Conservation (phyloP, 2,113 vertebrate species). For the Trachemys scripta region DNA sequence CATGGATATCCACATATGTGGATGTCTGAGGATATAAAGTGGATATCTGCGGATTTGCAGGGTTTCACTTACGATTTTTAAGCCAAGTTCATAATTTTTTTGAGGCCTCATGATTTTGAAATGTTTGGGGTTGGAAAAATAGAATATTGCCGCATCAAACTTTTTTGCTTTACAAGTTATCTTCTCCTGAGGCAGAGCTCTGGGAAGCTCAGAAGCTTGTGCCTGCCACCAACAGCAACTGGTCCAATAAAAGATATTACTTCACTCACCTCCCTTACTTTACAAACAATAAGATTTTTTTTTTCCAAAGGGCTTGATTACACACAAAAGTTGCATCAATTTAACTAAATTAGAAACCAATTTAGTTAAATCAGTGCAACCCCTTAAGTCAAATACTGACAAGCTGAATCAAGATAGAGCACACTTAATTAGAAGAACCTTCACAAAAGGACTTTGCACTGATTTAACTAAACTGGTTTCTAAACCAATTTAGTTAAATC, state of each 20-base stretch:
- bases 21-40: too few relatives aligned
- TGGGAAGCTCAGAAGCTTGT: not conserved
- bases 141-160: not conserved
- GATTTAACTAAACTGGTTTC: not conserved
- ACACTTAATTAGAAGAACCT: not conserved
- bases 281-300: not conserved
- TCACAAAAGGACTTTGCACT: not conserved
- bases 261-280: not conserved
- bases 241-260: not conserved
- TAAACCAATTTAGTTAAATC: not conserved
- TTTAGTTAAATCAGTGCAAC: not conserved
- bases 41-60: too few relatives aligned
- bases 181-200: not conserved
- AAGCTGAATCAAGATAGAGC: not conserved
- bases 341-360: not conserved
- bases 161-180: not conserved
- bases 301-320: not conserved
- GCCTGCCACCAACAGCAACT: not conserved
- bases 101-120: not conserved
- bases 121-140: not conserved
- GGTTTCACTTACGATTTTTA: not conserved
- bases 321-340: not conserved
- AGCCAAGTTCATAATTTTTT: not conserved
- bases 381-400: not conserved
- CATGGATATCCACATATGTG: too few relatives aligned